Evolutionary conservation across 64 coral and sea anemone genomes (phyloP).

Genomic region (Dendronephthya gigantea): DNA sequence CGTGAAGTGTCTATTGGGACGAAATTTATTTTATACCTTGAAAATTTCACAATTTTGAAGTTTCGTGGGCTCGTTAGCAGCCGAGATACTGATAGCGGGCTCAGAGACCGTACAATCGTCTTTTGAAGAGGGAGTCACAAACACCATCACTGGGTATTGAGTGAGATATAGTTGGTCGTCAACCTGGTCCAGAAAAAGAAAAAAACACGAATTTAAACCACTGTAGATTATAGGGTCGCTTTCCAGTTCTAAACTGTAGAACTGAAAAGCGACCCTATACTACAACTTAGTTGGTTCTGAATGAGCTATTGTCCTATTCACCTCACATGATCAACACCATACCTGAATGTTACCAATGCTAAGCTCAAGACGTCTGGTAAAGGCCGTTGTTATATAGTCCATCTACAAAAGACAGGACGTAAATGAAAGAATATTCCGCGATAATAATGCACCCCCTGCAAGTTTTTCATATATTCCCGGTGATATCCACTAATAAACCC

Average conservation of each 20-base stretch:
- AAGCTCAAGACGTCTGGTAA: constrained; percentile 49
- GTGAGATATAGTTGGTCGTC: constrained; percentile 72
- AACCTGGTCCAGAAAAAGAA: constrained; percentile 33
- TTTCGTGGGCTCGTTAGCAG: constrained; percentile 60
- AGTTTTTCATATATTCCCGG: too few species aligned
- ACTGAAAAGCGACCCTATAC: too few species aligned
- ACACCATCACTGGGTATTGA: constrained; percentile 59
- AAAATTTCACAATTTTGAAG: constrained; percentile 91
- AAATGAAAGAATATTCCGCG: too few species aligned
- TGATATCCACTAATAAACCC: too few species aligned
- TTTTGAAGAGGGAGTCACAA: constrained; percentile 53
- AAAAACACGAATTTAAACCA: neutral
- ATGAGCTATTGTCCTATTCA: too few species aligned
- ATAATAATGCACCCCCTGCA: too few species aligned
- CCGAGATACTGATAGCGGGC: constrained; percentile 53
- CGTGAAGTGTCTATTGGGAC: too few species aligned
- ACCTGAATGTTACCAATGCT: constrained; percentile 94
- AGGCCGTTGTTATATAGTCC: constrained; percentile 64
- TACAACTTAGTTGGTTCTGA: too few species aligned
- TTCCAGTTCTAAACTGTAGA: too few species aligned
- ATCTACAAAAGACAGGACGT: constrained; percentile 33
- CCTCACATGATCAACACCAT: too few species aligned
- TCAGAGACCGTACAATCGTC: constrained; percentile 46
- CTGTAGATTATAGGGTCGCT: too few species aligned
- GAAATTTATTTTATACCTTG: constrained; percentile 37